Evolutionary conservation across 2,113 vertebrate genomes (phyloP).

Genomic region (Percopsis transmontana): DNA sequence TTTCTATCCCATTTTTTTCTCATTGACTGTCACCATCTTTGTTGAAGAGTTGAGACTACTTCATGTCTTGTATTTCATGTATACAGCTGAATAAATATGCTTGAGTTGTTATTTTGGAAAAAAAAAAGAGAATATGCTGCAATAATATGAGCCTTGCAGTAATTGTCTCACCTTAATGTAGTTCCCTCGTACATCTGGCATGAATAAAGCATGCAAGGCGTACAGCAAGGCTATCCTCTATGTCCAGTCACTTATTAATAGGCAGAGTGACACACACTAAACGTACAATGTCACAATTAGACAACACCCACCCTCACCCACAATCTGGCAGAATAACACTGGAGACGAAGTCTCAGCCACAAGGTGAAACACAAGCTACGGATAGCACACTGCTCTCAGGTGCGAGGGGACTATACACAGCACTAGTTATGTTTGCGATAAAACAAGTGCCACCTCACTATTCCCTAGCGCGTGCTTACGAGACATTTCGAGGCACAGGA

Average conservation of each 20-base stretch:
- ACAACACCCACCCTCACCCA: slow-evolving; percentile 48
- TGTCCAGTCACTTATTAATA: slow-evolving; percentile 71
- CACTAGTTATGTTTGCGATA: background rate
- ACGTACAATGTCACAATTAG: slow-evolving; percentile 68
- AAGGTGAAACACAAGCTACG: slow-evolving; percentile 34
- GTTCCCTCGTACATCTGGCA: slow-evolving; percentile 59
- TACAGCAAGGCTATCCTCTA: slow-evolving; percentile 55
- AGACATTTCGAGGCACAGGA: no score
- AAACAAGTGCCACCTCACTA: background rate
- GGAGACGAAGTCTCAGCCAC: slow-evolving; percentile 46
- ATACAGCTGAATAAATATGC: slow-evolving; percentile 13
- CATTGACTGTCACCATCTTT: background rate
- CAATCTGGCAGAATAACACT: slow-evolving; percentile 43
- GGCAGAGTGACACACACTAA: slow-evolving; percentile 59
- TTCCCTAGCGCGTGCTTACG: background rate
- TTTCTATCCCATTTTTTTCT: background rate
- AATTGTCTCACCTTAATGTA: slow-evolving; percentile 46
- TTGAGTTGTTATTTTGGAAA: no score
- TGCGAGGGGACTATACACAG: slow-evolving; percentile 24
- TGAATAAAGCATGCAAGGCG: slow-evolving; percentile 69
- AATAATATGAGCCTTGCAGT: slow-evolving; percentile 33
- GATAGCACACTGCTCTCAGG: slow-evolving; percentile 23
- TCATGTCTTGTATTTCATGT: background rate
- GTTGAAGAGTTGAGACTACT: background rate
- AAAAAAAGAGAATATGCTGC: background rate